Evolutionary conservation across 1,140 invertebrate genomes (phyloP), one percentile per base, ranked within the genome.

Genomic region (Hylaeus volcanicus): DNA sequence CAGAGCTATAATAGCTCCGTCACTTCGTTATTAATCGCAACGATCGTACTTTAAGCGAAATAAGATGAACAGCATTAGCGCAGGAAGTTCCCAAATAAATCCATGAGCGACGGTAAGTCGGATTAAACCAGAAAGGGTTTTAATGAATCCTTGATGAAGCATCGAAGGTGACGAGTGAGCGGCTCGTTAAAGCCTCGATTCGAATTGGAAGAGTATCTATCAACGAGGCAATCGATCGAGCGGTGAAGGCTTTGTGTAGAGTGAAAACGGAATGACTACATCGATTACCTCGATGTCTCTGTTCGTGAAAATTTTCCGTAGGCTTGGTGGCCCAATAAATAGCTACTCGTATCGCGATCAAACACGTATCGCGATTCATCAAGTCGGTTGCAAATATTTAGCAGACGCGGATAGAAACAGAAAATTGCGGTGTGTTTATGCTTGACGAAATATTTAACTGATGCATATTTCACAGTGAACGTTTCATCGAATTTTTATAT

Each of bases 121-220:
- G 53, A 82, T 64, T 70, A 66, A 43, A 39, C 15, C 37, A 43
- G 58, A 85, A 79, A 80, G 14, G 72, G 26, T 63, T 70, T 76
- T 86, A 83, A 86, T 80, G 70, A 83, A 80, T 83, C 73, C 82
- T 76, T 74, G 69, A 86, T 75, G 74, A 86, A 60, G 68, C 65
- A 80, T 70, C 56, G 65, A 58, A 86, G 76, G 60, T 76, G 65
- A 60, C 61, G 48, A 77, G 63, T 41, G 76, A 79, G 51, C 55
- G 51, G 75, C 39, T 83, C 81, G 61, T 83, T 86, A 76, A 56
- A 51, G 74, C 41, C 8, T 26, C 61, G 65, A 74, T 75, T 66
- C 56, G 69, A 12, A 58, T 58, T 60, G 43, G 43, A 56, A 77
- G 65, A 77, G 75, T 86, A 86, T 86, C 80, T 78, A 81, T 86